Evolutionary conservation across 1,140 invertebrate genomes (phyloP), one percentile per base, ranked within the genome.

Genomic region (Odontomachus brunneus): DNA sequence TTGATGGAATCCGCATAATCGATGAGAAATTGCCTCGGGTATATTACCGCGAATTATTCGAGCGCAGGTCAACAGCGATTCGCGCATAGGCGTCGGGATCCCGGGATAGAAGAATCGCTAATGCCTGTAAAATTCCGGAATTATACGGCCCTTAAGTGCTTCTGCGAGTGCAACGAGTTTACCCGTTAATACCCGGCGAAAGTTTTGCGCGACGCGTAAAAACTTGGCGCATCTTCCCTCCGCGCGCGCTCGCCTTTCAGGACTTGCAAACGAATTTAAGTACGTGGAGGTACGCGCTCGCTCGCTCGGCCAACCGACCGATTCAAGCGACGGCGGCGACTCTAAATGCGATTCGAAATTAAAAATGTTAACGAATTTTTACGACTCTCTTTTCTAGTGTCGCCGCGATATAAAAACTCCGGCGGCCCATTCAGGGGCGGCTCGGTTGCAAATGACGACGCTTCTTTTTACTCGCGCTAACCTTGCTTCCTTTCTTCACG

Each of bases 121-220:
- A 78, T 83, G 82, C 60, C 75, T 75, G 85, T 59, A 57, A 88
- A 88, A 84, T 88, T 88, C 72, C 38, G 53, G 66, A 84, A 87
- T 87, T 84, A 87, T 86, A 72, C 49, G 51, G 51, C 33, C 48
- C 60, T 81, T 71, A 53, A 53, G 48, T 57, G 51, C 53, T 75
- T 49, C 17, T 22, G 49, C 19, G 38, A 55, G 48, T 59, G 82
- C 67, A 57, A 87, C 60, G 63, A 87, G 73, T 88, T 88, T 84
- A 87, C 2, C n/a, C 75, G 86, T 82, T 88, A 87, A 84, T 88
- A 48, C 71, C 7, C 48, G 53, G 38, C 7, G 14, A 66, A 84
- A 76, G 38, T 74, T 84, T 81, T 19, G 38, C 69, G 29, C 60
- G 38, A 66, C 74, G 60, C 57, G 26, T 66, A 82, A 85, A 81